Base-by-base conservation (phyloP, 2,797 vertebrate genomes). In the Catharus ustulatus region DNA sequence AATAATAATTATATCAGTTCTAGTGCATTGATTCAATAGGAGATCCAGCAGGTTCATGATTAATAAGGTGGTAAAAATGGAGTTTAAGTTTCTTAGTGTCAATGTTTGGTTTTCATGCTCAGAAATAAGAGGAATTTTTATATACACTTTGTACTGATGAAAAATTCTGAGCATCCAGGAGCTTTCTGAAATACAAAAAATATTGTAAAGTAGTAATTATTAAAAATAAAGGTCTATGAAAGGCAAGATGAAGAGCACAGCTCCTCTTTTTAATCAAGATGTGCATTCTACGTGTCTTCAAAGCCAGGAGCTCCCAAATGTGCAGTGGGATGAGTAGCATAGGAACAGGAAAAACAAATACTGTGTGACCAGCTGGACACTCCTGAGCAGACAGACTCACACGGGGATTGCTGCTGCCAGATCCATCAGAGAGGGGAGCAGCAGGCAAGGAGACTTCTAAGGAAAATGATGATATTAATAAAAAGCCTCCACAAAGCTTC, bases 331-430 rank as follows among this genome's bases (percentile, higher is more conserved):
- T 63, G 89, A 81, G 91, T 69, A 59, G 58, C 93, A 79, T 45
- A 91, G 93, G 87, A 95, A 92, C 89, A 79, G 74, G 62, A 76
- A 66, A 89, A 91, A 67, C 93, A 96, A 96, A 96, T 36, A 75
- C 1, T 24, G 59, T 42, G 75, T 79, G 94, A 89, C 5, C 81
- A 89, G 91, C 94, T 93, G 91, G 80, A 21, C 64, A 43, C 52
- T 77, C 52, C 32, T 45, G 88, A 76, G 79, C 93, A 77, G 38
- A 51, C 9, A 11, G 94, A 32, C 30, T 43, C 63, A 17, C 61
- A 12, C 42, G 52, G 84, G 54, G 49, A 7, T 18, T 64, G 77
- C 15, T 54, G 86, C 81, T 90, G 94, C 91, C 89, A 87, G 69
- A 81, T 27, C 36, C 34, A 58, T 46, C 15, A 19, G 24, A 8